Percentiles rank a stretch among this genome's conserved stretches.
Evolutionary conservation across 2,888 invertebrate genomes (phyloP).

Genomic region (Pyrrhia umbra): DNA sequence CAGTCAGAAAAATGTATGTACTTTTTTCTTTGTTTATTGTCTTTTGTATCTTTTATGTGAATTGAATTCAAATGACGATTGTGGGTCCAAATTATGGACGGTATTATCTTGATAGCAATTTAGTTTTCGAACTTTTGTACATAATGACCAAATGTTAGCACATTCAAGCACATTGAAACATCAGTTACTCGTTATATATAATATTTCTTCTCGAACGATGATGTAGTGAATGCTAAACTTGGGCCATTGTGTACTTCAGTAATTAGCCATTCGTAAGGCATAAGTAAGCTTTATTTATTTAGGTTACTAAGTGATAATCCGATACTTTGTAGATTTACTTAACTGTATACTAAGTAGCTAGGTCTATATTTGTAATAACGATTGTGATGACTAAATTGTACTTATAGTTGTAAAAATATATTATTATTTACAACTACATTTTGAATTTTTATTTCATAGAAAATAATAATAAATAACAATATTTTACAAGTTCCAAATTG

Average conservation of each 20-base stretch:
- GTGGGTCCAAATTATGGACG: background rate
- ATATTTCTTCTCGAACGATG: background rate
- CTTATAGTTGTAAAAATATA: constrained; percentile 60
- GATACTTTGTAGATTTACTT: constrained; percentile 36
- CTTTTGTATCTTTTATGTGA: background rate
- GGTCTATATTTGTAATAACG: constrained; percentile 45
- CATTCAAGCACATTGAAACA: background rate
- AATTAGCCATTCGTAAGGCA: constrained; percentile 37
- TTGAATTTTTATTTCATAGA: constrained; percentile 39
- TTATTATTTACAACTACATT: constrained; percentile 50
- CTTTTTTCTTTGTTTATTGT: too few species aligned
- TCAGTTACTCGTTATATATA: background rate
- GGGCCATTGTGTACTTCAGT: constrained; percentile 13
- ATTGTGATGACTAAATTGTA: constrained; percentile 65
- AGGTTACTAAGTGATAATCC: constrained; percentile 63
- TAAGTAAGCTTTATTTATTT: constrained; percentile 79
- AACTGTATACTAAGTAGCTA: constrained; percentile 41
- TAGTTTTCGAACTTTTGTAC: background rate
- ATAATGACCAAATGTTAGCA: background rate
- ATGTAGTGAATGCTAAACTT: background rate
- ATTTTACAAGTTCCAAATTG: background rate
- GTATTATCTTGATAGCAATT: constrained; percentile 12
- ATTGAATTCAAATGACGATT: background rate
- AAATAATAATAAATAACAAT: background rate
- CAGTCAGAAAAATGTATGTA: too few species aligned